A percentile compares a stretch with the other conserved stretches of the same genome.
Evolutionary conservation across 2,797 vertebrate genomes (phyloP).

Genomic region (Myioborus miniatus): DNA sequence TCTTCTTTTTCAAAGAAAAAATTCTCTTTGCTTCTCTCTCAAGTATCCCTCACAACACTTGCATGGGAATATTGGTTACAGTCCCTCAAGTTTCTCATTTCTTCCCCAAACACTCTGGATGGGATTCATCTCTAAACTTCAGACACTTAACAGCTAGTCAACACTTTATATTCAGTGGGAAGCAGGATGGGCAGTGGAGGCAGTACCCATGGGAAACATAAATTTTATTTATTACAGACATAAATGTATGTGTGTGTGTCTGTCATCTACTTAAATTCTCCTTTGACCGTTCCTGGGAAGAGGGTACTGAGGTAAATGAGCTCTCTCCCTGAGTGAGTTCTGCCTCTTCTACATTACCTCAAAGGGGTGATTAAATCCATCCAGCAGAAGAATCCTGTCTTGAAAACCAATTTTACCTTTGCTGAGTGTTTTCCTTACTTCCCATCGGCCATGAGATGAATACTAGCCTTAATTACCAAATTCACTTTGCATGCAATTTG

Average conservation of each 20-base stretch:
- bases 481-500: neutral
- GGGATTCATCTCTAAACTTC: neutral
- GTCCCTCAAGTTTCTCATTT: constrained; percentile 6
- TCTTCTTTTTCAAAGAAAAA: constrained; percentile 15
- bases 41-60: neutral
- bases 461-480: neutral
- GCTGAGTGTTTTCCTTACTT: neutral
- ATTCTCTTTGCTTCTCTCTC: neutral
- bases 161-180: constrained; percentile 1
- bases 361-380: neutral
- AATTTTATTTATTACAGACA: neutral
- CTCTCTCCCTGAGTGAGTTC: neutral
- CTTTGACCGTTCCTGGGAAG: neutral
- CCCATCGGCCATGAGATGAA: neutral
- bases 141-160: constrained; percentile 19
- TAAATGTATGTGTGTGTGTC: neutral
- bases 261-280: neutral
- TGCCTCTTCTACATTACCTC: neutral
- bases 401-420: neutral
- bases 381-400: neutral
- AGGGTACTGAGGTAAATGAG: neutral
- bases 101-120: neutral
- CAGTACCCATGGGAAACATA: neutral
- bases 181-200: constrained; percentile 10
- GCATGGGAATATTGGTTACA: neutral